These are phyloP conservation scores for Gnathonemus echidnorhynchus DNA, from an alignment of 2,113 vertebrate genomes.

Conservation along the genomic window DNA sequence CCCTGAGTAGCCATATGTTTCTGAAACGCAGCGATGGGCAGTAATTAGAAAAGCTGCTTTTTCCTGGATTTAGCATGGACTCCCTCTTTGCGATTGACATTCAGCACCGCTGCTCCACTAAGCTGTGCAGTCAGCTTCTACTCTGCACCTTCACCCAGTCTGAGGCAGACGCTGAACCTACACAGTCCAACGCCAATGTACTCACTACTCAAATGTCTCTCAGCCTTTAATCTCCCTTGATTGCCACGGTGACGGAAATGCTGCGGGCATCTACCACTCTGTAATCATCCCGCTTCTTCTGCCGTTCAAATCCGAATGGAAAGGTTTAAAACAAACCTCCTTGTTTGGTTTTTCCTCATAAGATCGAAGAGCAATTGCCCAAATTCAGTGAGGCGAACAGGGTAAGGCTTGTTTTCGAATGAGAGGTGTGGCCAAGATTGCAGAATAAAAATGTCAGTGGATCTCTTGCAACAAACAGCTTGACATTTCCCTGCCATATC, in stretches of 20 bases:
- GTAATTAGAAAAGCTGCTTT: not conserved
- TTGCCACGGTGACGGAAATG: not conserved
- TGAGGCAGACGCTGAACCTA: not conserved
- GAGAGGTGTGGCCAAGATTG: constrained; percentile 10
- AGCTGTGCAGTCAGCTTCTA: not conserved
- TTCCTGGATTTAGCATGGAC: not conserved
- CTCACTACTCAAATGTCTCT: not conserved
- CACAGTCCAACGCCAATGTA: not conserved
- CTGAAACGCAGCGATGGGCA: constrained; percentile 3
- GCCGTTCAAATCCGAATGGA: not conserved
- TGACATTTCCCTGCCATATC: constrained; percentile 39
- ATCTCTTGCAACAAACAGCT: constrained; percentile 27
- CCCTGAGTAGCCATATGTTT: not conserved
- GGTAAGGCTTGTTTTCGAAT: not conserved
- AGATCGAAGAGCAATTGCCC: constrained; percentile 5
- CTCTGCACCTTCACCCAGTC: not conserved
- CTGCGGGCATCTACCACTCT: not conserved
- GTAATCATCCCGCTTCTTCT: not conserved
- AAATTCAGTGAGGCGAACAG: constrained; percentile 4
- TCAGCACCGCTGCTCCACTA: not conserved
- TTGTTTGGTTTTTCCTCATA: constrained; percentile 18
- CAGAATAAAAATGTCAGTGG: constrained; percentile 35
- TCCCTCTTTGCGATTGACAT: not conserved
- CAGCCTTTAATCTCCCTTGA: not conserved
- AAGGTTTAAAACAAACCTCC: constrained; percentile 11